phyloP scores from a whole-genome alignment of 2,888 invertebrate species.

The Globia sparganii region DNA sequence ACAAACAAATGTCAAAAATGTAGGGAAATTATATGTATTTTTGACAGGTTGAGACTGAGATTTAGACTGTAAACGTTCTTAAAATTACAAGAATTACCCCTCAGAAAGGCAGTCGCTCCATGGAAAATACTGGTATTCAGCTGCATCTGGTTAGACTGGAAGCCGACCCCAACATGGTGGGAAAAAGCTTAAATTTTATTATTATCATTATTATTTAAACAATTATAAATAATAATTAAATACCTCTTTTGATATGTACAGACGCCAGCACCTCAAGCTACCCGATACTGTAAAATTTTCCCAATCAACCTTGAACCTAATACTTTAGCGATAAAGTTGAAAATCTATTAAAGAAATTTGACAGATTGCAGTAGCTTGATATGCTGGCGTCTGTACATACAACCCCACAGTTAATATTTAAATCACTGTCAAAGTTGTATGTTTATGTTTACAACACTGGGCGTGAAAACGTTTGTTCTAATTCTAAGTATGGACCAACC shows the following conservation, averaged over 20 bases:
- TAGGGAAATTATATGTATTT: too few relatives aligned
- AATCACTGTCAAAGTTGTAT: slow-evolving; percentile 33
- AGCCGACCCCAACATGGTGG: not conserved
- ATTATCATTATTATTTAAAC: not conserved
- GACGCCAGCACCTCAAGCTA: not conserved
- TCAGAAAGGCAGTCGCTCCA: not conserved
- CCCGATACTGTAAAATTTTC: too few relatives aligned
- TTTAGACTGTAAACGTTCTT: too few relatives aligned
- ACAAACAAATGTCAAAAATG: too few relatives aligned
- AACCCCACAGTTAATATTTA: slow-evolving; percentile 21
- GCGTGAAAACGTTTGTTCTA: slow-evolving; percentile 47
- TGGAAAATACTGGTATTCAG: not conserved
- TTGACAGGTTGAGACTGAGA: too few relatives aligned
- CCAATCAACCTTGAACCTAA: too few relatives aligned
- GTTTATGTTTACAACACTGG: slow-evolving; percentile 45
- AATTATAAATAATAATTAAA: slow-evolving; percentile 2
- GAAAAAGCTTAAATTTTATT: not conserved
- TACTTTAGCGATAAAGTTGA: too few relatives aligned
- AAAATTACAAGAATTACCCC: too few relatives aligned
- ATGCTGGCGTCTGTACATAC: too few relatives aligned
- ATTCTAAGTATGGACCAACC: slow-evolving; percentile 43
- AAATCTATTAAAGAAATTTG: too few relatives aligned
- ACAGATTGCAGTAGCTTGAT: too few relatives aligned
- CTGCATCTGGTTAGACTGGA: not conserved
- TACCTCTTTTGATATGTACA: slow-evolving; percentile 18